Evolutionary conservation across 2,797 vertebrate species (phyloP), one percentile per base, ranked within the genome.

Genomic region (Hyperoplus immaculatus): DNA sequence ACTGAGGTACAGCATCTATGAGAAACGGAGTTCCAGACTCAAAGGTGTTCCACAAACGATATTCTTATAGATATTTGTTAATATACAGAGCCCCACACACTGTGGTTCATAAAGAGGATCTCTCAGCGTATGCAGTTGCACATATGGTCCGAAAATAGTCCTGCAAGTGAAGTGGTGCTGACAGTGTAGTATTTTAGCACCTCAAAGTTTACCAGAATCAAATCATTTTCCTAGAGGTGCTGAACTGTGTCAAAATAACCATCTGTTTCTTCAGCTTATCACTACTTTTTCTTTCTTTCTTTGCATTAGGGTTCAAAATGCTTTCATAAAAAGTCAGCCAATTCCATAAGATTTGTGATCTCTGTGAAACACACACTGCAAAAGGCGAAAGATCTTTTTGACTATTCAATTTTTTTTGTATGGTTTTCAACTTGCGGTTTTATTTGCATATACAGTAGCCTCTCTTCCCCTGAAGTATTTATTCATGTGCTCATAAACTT

Each of bases 111-210:
- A 62, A 75, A 14, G 67, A 71, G 69, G 50, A 74, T 77, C 68
- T 55, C 14, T 12, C 0, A 56, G 18, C 6, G 41, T 38, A 15
- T 18, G 6, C 3, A 66, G 8, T 21, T 41, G 41, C 57, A 64
- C 18, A 6, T 41, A 16, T 0, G 21, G 4, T 29, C 13, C 21
- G 13, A 62, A 55, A 53, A 59, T 5, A 21, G 8, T 69, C 8
- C 29, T 36, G n/a, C 11, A 41, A 71, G 59, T 42, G 77, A 84
- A 65, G 73, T 68, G 53, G 43, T 39, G 14, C 29, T 45, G 49
- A 53, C 16, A 29, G 50, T 42, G 21, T 0, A 1, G 2, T 21
- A 6, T 0, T 43, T 3, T 36, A 3, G 16, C 6, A 5, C 39
- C 39, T 38, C 21, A 46, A 21, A 45, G 12, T 3, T 54, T 9